A percentile compares a stretch with the other conserved stretches of the same genome.
phyloP scores from a whole-genome alignment of 2,113 vertebrate genomes.

The Anser cygnoides region DNA sequence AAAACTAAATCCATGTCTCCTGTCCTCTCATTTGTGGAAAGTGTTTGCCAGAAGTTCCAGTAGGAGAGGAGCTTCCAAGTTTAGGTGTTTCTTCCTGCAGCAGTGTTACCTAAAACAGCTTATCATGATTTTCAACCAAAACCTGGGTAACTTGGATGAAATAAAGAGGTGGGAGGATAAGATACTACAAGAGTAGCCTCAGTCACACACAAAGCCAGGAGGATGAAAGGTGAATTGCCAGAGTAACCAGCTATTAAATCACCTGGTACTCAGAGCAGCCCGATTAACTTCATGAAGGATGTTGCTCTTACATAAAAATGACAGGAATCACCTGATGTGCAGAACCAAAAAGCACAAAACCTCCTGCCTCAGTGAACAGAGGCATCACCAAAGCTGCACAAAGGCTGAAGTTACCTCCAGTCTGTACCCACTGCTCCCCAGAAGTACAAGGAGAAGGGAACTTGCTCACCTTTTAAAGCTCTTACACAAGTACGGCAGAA shows the following conservation, averaged over 20 bases:
- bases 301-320: not conserved
- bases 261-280: not conserved
- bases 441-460: not conserved
- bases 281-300: not conserved
- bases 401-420: not conserved
- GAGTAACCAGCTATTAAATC: not conserved
- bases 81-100: not conserved
- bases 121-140: not conserved
- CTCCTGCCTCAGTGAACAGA: not conserved
- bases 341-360: not conserved
- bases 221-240: not conserved
- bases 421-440: not conserved
- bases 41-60: not conserved
- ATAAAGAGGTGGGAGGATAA: rapidly evolving
- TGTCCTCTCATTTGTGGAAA: not conserved
- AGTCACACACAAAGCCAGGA: not conserved
- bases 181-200: not conserved
- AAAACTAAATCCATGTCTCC: not conserved
- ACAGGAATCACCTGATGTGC: not conserved
- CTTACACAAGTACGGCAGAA: not conserved
- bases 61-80: not conserved
- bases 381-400: not conserved
- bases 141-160: not conserved
- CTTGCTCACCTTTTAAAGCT: not conserved
- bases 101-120: not conserved